A percentile compares a stretch with the other conserved stretches of the same genome.
Evolutionary conservation across 30 jellyfish, hydroid and myxozoan species (phyloP).

Genomic region (Aurelia aurita complex sp. Pacific): DNA sequence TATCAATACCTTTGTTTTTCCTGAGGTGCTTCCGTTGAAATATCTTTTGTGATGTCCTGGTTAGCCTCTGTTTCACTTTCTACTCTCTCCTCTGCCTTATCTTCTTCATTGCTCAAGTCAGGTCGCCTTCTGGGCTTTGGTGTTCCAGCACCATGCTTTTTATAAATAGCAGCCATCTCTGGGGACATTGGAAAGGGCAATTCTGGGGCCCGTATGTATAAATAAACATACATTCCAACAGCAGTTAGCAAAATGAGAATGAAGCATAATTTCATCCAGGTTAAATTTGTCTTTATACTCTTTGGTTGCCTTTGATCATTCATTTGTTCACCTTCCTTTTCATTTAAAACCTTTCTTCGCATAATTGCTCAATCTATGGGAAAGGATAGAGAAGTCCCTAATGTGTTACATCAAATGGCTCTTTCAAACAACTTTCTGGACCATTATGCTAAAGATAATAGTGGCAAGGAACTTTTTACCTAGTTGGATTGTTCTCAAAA

Average conservation of each 20-base stretch:
- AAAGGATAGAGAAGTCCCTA: too few relatives aligned
- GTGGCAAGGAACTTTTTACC: too few relatives aligned
- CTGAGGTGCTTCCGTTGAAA: too few relatives aligned
- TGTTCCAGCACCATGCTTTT: conserved; percentile 56
- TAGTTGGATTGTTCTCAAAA: too few relatives aligned
- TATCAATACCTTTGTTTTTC: too few relatives aligned
- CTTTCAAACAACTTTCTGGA: too few relatives aligned
- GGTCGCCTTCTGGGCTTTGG: conserved; percentile 61
- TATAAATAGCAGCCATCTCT: conserved; percentile 46
- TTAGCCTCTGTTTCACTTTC: too few relatives aligned
- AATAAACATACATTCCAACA: conserved; percentile 12
- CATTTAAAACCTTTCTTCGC: too few relatives aligned
- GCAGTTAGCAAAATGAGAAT: background rate
- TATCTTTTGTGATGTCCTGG: too few relatives aligned
- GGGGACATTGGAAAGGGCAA: conserved; percentile 47
- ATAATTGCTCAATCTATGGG: too few relatives aligned
- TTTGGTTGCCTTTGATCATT: background rate
- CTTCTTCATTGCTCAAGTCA: background rate
- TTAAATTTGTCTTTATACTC: conserved; percentile 1
- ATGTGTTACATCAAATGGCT: too few relatives aligned
- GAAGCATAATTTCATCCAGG: conserved; percentile 9
- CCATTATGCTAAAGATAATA: too few relatives aligned
- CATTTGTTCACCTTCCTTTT: background rate
- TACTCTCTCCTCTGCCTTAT: background rate
- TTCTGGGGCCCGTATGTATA: conserved; percentile 28